phyloP scores from a whole-genome alignment of 2,888 invertebrate genomes.

The Orthosia gothica region DNA sequence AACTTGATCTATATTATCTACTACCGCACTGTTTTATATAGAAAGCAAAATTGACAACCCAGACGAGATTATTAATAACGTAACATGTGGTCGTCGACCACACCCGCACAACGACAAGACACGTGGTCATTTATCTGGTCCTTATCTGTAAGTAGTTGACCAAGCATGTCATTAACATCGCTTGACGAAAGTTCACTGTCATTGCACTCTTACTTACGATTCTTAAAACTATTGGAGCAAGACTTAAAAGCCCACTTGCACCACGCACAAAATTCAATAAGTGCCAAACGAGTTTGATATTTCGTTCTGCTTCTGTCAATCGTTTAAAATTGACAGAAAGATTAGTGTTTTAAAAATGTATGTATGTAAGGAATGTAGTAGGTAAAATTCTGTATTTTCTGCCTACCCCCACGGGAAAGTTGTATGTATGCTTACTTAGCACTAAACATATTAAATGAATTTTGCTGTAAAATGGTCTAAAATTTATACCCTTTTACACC shows the following conservation, averaged over 20 bases:
- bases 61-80: constrained; percentile 41
- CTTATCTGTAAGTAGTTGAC: constrained; percentile 69
- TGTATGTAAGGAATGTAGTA: too few species aligned
- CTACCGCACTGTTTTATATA: background rate
- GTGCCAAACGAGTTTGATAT: background rate
- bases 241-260: background rate
- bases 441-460: background rate
- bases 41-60: constrained; percentile 17
- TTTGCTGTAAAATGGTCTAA: too few species aligned
- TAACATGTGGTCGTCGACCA: constrained; percentile 45
- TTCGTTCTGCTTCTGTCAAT: background rate
- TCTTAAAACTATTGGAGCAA: constrained; percentile 26
- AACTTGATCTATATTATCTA: background rate
- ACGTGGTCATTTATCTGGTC: constrained; percentile 72
- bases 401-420: background rate
- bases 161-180: constrained; percentile 68
- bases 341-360: background rate
- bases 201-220: constrained; percentile 64
- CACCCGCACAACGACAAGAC: constrained; percentile 67
- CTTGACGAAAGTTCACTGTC: constrained; percentile 68
- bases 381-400: too few species aligned
- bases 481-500: too few species aligned
- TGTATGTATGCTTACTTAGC: background rate
- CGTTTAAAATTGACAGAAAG: background rate
- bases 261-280: background rate